A percentile compares a stretch with the other conserved stretches of the same genome.
These are phyloP conservation scores for Homalodisca vitripennis DNA, from an alignment of 1,140 invertebrate genomes.

Conservation along the genomic window DNA sequence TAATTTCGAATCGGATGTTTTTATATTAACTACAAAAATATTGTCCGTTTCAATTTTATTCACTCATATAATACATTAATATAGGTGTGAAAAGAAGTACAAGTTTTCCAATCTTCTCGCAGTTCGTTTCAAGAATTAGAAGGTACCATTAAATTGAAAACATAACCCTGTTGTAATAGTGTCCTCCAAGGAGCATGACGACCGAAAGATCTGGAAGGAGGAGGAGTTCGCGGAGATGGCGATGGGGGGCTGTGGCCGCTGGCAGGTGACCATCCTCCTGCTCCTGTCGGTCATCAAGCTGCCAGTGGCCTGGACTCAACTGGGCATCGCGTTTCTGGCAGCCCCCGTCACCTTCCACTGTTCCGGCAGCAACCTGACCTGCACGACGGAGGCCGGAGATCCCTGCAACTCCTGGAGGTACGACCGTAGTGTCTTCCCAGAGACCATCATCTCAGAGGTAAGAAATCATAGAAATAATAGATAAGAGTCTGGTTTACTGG, in stretches of 20 bases:
- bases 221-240: constrained; percentile 41
- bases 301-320: constrained; percentile 65
- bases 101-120: too few species aligned
- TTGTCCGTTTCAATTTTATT: too few species aligned
- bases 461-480: too few species aligned
- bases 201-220: neutral
- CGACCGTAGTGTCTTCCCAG: constrained; percentile 61
- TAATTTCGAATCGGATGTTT: too few species aligned
- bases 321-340: constrained; percentile 64
- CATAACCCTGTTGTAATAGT: constrained; percentile 11
- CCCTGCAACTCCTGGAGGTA: constrained; percentile 60
- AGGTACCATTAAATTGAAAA: too few species aligned
- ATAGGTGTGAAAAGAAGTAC: too few species aligned
- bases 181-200: constrained; percentile 6
- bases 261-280: constrained; percentile 61
- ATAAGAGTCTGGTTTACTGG: too few species aligned
- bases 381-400: constrained; percentile 18
- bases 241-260: constrained; percentile 58
- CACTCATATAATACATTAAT: too few species aligned
- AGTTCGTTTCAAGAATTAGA: too few species aligned
- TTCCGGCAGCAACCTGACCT: constrained; percentile 30
- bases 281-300: constrained; percentile 63
- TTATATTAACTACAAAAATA: too few species aligned
- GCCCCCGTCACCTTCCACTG: constrained; percentile 61
- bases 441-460: constrained; percentile 67